Conservation (phyloP, 2,888 invertebrate genomes). For the Keiferia lycopersicella region DNA sequence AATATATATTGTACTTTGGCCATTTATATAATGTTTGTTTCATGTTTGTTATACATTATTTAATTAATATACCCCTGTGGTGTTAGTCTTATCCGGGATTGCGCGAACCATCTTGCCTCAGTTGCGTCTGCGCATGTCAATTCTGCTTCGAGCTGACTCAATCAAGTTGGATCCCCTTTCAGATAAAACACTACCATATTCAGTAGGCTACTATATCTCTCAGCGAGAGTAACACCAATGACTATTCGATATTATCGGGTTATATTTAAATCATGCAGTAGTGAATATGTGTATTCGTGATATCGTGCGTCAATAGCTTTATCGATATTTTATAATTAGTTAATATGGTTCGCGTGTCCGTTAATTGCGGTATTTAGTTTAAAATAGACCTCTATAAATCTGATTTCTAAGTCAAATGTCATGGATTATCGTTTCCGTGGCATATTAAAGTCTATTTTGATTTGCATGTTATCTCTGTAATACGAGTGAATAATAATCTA, state of each 20-base stretch:
- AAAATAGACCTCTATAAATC: conserved; percentile 15
- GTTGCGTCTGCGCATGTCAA: conserved; percentile 1
- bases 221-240: not conserved
- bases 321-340: conserved; percentile 37
- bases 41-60: not conserved
- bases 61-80: not conserved
- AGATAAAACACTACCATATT: not conserved
- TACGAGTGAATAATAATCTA: too few species aligned
- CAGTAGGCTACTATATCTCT: not conserved
- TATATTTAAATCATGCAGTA: conserved; percentile 53
- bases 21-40: not conserved
- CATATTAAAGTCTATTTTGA: not conserved
- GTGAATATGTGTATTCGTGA: conserved; percentile 61
- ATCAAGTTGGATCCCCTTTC: conserved; percentile 16
- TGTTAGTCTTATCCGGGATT: not conserved
- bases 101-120: not conserved
- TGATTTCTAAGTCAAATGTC: conserved; percentile 11
- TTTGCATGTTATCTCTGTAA: not conserved
- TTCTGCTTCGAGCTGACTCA: conserved; percentile 15
- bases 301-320: conserved; percentile 54
- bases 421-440: not conserved
- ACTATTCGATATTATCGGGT: not conserved
- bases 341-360: conserved; percentile 8
- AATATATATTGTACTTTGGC: too few species aligned
- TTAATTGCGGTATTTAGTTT: conserved; percentile 13